These are phyloP conservation scores for Xerus rutilus DNA, from an alignment of 2,797 vertebrate species.

Conservation along the genomic window DNA sequence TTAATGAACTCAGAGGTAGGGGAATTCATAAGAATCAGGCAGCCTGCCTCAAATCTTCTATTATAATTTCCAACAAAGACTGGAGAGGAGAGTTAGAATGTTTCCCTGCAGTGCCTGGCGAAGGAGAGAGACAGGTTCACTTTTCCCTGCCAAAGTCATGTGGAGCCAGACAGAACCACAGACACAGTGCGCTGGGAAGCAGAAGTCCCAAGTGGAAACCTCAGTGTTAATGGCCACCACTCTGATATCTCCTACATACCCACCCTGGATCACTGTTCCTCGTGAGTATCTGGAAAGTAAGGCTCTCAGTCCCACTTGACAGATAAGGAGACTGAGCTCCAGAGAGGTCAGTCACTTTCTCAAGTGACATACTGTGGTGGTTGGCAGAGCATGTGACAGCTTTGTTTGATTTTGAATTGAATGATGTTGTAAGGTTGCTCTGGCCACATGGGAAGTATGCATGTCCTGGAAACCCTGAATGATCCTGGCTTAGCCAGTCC, in stretches of 20 bases:
- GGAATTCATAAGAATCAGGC: constrained; percentile 35
- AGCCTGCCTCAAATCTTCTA: neutral
- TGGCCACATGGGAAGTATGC: neutral
- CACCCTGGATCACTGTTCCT: neutral
- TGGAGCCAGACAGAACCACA: neutral
- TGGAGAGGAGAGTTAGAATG: neutral
- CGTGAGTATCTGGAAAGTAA: neutral
- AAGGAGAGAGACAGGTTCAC: neutral
- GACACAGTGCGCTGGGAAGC: neutral
- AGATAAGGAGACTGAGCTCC: neutral
- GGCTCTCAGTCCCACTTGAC: neutral
- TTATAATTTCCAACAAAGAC: neutral
- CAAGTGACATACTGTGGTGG: neutral
- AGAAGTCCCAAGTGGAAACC: neutral
- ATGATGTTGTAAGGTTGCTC: neutral
- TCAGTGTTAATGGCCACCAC: accelerated
- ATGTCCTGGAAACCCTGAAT: neutral
- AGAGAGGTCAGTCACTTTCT: neutral
- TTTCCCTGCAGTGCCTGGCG: neutral
- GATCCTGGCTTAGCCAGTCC: neutral
- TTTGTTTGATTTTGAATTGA: neutral
- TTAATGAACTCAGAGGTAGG: constrained; percentile 30
- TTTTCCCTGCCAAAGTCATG: neutral
- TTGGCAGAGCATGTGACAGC: neutral
- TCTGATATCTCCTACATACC: accelerated